These are phyloP conservation scores for Eubasilissa regina DNA, from an alignment of 1,140 invertebrate genomes.

Conservation along the genomic window DNA sequence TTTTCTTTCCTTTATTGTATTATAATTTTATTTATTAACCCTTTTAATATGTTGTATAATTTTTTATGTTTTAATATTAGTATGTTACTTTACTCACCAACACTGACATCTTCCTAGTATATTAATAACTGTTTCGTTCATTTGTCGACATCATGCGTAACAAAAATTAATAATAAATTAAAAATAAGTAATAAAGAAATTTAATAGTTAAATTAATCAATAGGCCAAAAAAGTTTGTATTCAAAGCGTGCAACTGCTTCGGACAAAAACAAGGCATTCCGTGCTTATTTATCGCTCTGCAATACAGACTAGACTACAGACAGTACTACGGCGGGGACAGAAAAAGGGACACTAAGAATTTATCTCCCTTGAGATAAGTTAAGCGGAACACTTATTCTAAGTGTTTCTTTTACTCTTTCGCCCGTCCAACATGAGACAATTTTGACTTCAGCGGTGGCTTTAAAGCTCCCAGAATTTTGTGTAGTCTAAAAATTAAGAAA, in stretches of 20 bases:
- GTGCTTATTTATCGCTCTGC: constrained; percentile 12
- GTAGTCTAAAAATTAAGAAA: no score
- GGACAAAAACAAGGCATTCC: constrained; percentile 15
- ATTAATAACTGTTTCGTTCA: no score
- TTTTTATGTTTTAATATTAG: no score
- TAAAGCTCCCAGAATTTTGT: background rate
- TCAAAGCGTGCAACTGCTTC: constrained; percentile 13
- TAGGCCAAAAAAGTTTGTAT: constrained; percentile 12
- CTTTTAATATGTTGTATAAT: no score
- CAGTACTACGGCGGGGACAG: background rate
- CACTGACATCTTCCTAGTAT: no score
- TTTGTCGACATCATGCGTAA: no score
- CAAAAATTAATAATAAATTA: no score
- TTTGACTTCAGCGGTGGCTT: constrained; percentile 9
- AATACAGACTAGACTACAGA: background rate
- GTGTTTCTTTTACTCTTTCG: constrained; percentile 34
- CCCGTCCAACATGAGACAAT: background rate
- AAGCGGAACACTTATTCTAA: constrained; percentile 47
- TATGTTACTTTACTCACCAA: no score
- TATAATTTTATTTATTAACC: no score
- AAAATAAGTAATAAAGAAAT: no score
- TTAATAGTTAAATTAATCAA: no score
- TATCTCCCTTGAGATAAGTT: constrained; percentile 47
- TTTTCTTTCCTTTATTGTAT: no score
- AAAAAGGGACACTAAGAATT: constrained; percentile 30